Base-by-base conservation (phyloP, 2,888 invertebrate genomes). In the Dusona sp. region DNA sequence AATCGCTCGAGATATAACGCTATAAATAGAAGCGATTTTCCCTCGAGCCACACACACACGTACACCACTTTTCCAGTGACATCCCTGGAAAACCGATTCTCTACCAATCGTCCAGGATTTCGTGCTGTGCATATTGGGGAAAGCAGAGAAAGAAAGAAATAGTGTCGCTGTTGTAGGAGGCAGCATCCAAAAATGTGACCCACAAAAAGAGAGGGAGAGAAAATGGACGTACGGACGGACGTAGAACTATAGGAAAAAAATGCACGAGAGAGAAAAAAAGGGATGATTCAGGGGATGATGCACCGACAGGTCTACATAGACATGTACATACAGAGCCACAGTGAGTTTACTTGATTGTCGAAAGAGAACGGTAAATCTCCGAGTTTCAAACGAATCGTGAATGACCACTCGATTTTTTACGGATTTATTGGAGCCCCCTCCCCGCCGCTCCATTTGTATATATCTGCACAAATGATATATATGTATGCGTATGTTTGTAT, bases 341-440 rank as follows among this genome's bases (percentile, higher is more conserved):
- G 70, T 65, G 77, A 70, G 78, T 88, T 88, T 88, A 88, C 87
- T 88, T 88, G 83, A 86, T 87, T 85, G 81, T 77, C 84, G 79
- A 88, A 85, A 88, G 83, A 83, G 84, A 84, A 78, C 83, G 80
- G 84, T 88, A 85, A 88, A 88, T 88, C 85, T 82, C 74, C 79
- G 83, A 78, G 77, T 84, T 85, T 65, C 79, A 87, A 86, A 87
- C 88, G 87, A 88, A 87, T 88, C 87, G 85, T 87, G 85, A 88
- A 88, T 88, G 88, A 88, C 85, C 88, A 85, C 85, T 87, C 87
- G 88, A 88, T 83, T 88, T 87, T 82, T 87, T 80, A 80, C 79
- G 74, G 82, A 87, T 88, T 88, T 85, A 87, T 88, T 80, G 84
- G 42, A 72, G 25, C 29, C 51, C 72, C n/a, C 72, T 67, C 33